Evolutionary conservation across 2,113 vertebrate species (phyloP).

Genomic region (Alligator sinensis): DNA sequence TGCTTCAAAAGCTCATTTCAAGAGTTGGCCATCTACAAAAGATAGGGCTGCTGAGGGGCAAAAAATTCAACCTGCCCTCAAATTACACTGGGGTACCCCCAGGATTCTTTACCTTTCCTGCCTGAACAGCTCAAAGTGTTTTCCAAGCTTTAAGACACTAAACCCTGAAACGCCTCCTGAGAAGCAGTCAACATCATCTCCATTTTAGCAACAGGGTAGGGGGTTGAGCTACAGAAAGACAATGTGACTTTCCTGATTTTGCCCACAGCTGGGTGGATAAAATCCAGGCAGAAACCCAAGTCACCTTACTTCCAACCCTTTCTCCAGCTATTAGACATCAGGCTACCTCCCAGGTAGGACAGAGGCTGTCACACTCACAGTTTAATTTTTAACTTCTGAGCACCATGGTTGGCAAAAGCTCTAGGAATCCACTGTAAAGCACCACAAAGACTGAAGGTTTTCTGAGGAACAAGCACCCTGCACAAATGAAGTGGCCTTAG

Average conservation of each 20-base stretch:
- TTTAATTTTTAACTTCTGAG: constrained; percentile 42
- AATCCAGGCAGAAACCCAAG: not conserved
- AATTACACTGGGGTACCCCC: not conserved
- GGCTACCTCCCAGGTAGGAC: constrained; percentile 37
- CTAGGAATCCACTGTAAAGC: not conserved
- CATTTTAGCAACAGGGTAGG: constrained; percentile 4
- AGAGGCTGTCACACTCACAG: constrained; percentile 44
- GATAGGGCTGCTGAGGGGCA: not conserved
- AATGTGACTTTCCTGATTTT: not conserved
- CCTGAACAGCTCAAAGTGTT: not conserved
- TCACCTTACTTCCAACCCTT: not conserved
- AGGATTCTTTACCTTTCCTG: not conserved
- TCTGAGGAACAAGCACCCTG: constrained; percentile 49
- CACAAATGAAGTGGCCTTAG: constrained; percentile 46
- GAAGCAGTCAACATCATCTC: not conserved
- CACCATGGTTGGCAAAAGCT: constrained; percentile 47
- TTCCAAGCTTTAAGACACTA: not conserved
- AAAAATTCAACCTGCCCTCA: not conserved
- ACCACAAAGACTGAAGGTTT: not conserved
- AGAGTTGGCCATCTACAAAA: not conserved
- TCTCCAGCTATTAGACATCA: constrained; percentile 33
- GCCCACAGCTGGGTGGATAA: not conserved
- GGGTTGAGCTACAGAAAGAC: constrained; percentile 49
- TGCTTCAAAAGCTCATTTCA: not conserved
- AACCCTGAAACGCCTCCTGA: not conserved